Evolutionary conservation across 2,113 vertebrate species (phyloP).

Genomic region (Pongo abelii): DNA sequence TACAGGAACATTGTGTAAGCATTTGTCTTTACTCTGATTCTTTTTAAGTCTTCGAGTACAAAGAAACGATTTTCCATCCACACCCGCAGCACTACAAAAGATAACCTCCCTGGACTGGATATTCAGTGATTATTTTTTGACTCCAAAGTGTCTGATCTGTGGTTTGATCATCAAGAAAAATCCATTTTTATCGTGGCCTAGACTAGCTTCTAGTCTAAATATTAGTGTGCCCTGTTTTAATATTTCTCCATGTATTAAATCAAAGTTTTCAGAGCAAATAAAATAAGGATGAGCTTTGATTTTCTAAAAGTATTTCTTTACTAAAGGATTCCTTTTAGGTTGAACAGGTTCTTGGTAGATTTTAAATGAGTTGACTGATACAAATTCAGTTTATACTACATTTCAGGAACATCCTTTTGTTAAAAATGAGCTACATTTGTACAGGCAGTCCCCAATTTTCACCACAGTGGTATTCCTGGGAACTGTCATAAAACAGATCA

Average conservation of each 20-base stretch:
- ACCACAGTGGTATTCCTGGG: neutral
- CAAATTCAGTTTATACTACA: slow-evolving; percentile 34
- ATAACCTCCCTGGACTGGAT: neutral
- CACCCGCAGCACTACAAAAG: slow-evolving; percentile 6
- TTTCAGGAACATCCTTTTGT: slow-evolving; percentile 46
- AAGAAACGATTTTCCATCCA: slow-evolving; percentile 16
- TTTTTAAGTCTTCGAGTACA: slow-evolving; percentile 43
- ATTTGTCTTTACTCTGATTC: slow-evolving; percentile 28
- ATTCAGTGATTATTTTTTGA: slow-evolving; percentile 22
- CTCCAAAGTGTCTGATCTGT: slow-evolving; percentile 27
- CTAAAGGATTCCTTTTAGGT: slow-evolving; percentile 4
- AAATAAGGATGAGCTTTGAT: slow-evolving; percentile 24
- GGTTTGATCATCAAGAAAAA: slow-evolving; percentile 33
- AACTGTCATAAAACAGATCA: slow-evolving; percentile 6
- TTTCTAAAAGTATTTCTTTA: slow-evolving; percentile 39
- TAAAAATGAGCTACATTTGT: slow-evolving; percentile 14
- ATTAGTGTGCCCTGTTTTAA: neutral
- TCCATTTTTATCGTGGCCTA: neutral
- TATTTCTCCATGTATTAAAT: neutral
- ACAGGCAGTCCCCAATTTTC: slow-evolving; percentile 21
- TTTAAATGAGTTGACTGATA: slow-evolving; percentile 8
- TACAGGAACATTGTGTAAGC: neutral
- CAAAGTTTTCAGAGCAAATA: slow-evolving; percentile 31
- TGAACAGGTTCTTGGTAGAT: neutral
- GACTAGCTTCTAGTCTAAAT: slow-evolving; percentile 44